phyloP scores from a whole-genome alignment of 2,113 vertebrate genomes.

The Scomber japonicus region DNA sequence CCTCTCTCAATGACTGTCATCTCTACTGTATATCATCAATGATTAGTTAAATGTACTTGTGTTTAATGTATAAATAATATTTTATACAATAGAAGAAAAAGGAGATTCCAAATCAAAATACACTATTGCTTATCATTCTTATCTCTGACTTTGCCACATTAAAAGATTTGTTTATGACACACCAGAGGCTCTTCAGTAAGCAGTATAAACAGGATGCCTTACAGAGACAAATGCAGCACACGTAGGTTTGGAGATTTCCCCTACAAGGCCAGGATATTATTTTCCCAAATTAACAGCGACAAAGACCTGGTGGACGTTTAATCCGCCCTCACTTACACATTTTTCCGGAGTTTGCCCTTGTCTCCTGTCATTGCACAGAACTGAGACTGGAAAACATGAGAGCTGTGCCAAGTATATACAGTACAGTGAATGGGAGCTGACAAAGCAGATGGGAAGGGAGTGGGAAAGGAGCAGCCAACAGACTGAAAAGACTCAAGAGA shows the following conservation, averaged over 20 bases:
- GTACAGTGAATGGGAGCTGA: conserved; percentile 39
- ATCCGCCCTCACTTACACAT: conserved; percentile 2
- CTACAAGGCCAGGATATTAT: conserved; percentile 63
- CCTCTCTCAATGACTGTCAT: conserved; percentile 11
- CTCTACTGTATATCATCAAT: background rate
- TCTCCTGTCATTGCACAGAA: conserved; percentile 15
- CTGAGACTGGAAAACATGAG: conserved; percentile 13
- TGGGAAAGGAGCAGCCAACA: conserved; percentile 22
- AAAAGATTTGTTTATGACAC: conserved; percentile 57
- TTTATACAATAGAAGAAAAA: conserved; percentile 14
- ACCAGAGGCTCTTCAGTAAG: conserved; percentile 23
- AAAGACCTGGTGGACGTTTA: conserved; percentile 15
- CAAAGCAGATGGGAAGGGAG: conserved; percentile 46
- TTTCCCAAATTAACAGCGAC: conserved; percentile 57
- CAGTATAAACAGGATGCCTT: conserved; percentile 76
- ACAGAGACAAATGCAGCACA: conserved; percentile 42
- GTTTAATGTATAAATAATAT: conserved; percentile 39
- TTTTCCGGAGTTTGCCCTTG: conserved; percentile 46
- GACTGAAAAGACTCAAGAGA: conserved; percentile 14
- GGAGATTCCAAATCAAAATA: conserved; percentile 10
- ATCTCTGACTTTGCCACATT: background rate
- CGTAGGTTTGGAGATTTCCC: conserved; percentile 59
- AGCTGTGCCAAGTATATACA: conserved; percentile 10
- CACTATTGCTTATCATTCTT: conserved; percentile 2
- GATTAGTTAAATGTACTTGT: conserved; percentile 9